These are phyloP conservation scores for Acronicta psi DNA, from an alignment of 2,888 invertebrate genomes.

Conservation along the genomic window DNA sequence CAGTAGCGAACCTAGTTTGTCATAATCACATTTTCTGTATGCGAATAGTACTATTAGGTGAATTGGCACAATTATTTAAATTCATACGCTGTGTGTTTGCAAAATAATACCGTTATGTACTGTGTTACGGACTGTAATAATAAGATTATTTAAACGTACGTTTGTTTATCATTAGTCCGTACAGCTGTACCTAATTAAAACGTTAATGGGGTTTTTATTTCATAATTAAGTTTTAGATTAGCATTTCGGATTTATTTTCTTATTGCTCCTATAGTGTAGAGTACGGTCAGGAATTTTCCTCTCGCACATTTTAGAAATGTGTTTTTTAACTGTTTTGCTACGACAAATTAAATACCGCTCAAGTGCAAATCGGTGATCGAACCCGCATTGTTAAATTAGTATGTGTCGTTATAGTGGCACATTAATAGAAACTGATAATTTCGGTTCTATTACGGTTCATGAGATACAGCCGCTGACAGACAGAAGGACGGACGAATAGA, in stretches of 20 bases:
- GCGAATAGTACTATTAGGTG: conserved; percentile 12
- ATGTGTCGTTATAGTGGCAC: no score
- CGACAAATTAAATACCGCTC: no score
- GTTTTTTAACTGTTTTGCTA: no score
- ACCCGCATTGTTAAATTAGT: no score
- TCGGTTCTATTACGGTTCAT: no score
- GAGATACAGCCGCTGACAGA: no score
- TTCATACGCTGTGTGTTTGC: conserved; percentile 1
- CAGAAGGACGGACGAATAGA: no score
- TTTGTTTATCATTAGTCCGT: conserved; percentile 11
- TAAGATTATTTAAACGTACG: conserved; percentile 8
- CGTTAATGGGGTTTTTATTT: conserved; percentile 6
- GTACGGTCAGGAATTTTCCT: no score
- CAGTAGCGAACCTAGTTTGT: no score
- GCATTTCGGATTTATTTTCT: neutral
- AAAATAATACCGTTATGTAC: conserved; percentile 2
- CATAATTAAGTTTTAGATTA: neutral
- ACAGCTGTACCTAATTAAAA: conserved; percentile 1
- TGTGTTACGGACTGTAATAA: conserved; percentile 16
- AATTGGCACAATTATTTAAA: conserved; percentile 16
- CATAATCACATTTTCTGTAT: conserved; percentile 12
- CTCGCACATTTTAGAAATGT: no score
- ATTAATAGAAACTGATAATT: no score
- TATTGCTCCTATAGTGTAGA: neutral
- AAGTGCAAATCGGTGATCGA: no score